Evolutionary conservation across 2,797 vertebrate species (phyloP).

Genomic region (Clangula hyemalis): DNA sequence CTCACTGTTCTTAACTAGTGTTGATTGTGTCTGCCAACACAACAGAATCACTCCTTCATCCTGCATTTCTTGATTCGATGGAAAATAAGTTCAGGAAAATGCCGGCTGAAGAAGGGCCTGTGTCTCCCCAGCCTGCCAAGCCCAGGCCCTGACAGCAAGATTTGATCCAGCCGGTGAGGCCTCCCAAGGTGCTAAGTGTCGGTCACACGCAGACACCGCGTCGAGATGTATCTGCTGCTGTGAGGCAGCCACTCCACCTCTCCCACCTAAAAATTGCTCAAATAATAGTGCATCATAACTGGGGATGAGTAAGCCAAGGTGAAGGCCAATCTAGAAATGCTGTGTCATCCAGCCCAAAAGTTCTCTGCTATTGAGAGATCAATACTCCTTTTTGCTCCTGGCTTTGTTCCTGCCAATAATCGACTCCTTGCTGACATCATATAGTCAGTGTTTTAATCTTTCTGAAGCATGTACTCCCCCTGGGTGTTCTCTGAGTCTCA

Average conservation of each 20-base stretch:
- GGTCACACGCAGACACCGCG: not conserved
- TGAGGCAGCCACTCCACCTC: rapidly evolving
- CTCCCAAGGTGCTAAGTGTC: rapidly evolving
- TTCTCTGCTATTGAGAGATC: not conserved
- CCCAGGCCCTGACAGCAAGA: not conserved
- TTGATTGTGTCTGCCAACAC: not conserved
- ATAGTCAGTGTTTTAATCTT: not conserved
- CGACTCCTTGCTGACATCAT: not conserved
- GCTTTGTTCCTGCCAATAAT: not conserved
- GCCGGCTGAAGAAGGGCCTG: not conserved
- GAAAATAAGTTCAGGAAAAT: not conserved
- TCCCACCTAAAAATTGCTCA: not conserved
- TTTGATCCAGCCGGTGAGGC: not conserved
- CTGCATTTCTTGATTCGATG: not conserved
- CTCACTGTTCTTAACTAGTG: not conserved
- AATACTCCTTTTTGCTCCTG: not conserved
- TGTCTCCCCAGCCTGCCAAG: not conserved
- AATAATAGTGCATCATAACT: rapidly evolving
- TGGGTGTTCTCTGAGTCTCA: not conserved
- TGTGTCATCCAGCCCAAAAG: constrained; percentile 3
- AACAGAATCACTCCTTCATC: not conserved
- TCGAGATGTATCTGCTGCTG: not conserved
- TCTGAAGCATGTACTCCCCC: not conserved
- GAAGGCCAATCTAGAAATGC: not conserved
- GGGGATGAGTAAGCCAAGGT: not conserved